phyloP scores from a whole-genome alignment of 2,888 invertebrate genomes.

The Drosophila meridionalis region DNA sequence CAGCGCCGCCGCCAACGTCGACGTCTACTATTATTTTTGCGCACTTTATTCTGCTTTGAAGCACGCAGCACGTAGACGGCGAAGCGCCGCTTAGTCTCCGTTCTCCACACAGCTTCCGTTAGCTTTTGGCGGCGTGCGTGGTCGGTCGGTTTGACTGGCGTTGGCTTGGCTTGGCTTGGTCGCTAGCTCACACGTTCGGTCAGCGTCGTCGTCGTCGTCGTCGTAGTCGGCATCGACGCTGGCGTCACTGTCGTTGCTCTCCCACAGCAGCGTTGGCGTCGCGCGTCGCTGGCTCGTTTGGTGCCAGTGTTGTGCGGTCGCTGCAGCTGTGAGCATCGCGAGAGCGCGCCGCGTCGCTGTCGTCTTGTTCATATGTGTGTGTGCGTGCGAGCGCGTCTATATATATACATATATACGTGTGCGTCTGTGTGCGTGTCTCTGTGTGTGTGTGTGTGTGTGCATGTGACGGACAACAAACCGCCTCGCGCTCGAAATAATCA shows the following conservation, averaged over 20 bases:
- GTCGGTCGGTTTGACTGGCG: constrained; percentile 27
- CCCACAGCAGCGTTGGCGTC: constrained; percentile 47
- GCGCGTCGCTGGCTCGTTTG: constrained; percentile 54
- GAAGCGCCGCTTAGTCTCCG: constrained; percentile 55
- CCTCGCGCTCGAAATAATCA: constrained; percentile 38
- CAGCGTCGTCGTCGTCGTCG: constrained; percentile 17
- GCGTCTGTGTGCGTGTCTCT: constrained; percentile 1
- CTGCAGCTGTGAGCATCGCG: constrained; percentile 77
- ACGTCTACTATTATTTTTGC: constrained; percentile 61
- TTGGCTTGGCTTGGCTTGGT: constrained; percentile 29
- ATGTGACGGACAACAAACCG: constrained; percentile 55
- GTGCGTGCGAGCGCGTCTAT: constrained; percentile 16
- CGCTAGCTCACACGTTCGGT: constrained; percentile 27
- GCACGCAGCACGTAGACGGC: constrained; percentile 26
- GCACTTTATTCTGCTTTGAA: constrained; percentile 59
- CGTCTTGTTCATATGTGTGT: constrained; percentile 22
- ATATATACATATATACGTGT: constrained; percentile 1
- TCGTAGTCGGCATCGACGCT: constrained; percentile 14
- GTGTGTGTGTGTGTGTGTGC: constrained; percentile 19
- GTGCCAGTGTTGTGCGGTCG: constrained; percentile 70
- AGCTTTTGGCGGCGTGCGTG: constrained; percentile 54
- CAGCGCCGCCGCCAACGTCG: constrained; percentile 3
- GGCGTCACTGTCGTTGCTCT: constrained; percentile 42
- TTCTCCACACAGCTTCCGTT: constrained; percentile 69
- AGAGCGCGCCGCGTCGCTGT: constrained; percentile 59